phyloP scores from a whole-genome alignment of 2,888 invertebrate genomes.

The Tenthredo scrophulariae region DNA sequence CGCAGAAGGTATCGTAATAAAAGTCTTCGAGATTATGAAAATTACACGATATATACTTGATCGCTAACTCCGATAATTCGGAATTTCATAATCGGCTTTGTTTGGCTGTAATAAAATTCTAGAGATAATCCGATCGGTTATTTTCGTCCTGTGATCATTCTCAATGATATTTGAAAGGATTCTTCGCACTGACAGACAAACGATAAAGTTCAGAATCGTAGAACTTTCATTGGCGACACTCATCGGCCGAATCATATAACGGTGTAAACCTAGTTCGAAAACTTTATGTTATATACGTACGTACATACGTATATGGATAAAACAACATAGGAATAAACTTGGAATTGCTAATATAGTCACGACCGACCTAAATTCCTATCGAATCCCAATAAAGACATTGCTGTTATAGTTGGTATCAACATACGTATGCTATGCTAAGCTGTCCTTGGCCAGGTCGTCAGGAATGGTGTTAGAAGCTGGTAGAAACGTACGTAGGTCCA shows the following conservation, averaged over 20 bases:
- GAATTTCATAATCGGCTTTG: not conserved
- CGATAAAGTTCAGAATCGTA: slow-evolving; percentile 37
- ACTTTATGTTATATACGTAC: not conserved
- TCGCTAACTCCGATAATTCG: not conserved
- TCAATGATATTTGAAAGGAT: not conserved
- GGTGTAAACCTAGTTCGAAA: slow-evolving; percentile 22
- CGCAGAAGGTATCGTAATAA: not conserved
- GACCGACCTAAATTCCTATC: slow-evolving; percentile 35
- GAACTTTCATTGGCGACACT: not conserved
- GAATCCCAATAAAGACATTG: slow-evolving; percentile 19
- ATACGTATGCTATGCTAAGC: not conserved
- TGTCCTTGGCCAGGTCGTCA: not conserved
- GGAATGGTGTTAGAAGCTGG: not conserved
- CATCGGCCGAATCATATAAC: slow-evolving; percentile 18
- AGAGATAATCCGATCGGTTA: not conserved
- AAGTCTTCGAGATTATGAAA: not conserved
- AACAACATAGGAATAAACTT: slow-evolving; percentile 36
- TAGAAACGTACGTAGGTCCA: not conserved
- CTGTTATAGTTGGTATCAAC: slow-evolving; percentile 11
- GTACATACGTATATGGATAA: not conserved
- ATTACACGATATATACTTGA: not conserved
- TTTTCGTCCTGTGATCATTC: not conserved
- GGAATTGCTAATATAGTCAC: slow-evolving; percentile 47
- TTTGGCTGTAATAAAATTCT: not conserved
- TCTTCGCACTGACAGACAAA: not conserved